phyloP scores from a whole-genome alignment of 2,888 invertebrate genomes.

The Cotesia congregata region DNA sequence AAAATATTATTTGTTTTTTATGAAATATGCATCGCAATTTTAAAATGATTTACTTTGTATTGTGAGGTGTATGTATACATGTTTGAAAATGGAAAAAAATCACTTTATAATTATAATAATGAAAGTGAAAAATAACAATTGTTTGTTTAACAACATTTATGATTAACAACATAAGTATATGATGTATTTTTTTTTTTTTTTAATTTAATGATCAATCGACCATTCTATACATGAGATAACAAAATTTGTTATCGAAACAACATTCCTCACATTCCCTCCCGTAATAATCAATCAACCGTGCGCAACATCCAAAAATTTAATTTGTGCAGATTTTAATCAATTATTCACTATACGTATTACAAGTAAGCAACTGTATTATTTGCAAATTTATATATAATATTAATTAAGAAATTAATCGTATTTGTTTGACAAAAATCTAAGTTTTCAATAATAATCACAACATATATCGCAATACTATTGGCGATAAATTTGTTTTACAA shows the following conservation, averaged over 20 bases:
- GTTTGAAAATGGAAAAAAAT: background rate
- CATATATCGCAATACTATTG: constrained; percentile 16
- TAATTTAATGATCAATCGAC: constrained; percentile 29
- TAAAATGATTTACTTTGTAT: background rate
- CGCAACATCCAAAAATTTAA: constrained; percentile 1
- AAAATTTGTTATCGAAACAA: constrained; percentile 18
- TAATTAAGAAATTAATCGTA: constrained; percentile 23
- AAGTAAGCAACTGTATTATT: constrained; percentile 20
- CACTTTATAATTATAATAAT: constrained; percentile 8
- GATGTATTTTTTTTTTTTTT: constrained; percentile 5
- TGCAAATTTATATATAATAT: constrained; percentile 22
- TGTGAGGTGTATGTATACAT: background rate
- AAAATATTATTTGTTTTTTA: constrained; percentile 1
- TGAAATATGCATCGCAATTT: background rate
- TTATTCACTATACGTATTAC: constrained; percentile 8
- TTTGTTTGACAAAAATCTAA: constrained; percentile 14
- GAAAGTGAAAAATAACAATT: constrained; percentile 15
- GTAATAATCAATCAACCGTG: constrained; percentile 12
- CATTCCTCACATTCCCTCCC: constrained; percentile 10
- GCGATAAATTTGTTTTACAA: constrained; percentile 16
- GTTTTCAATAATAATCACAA: background rate
- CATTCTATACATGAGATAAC: constrained; percentile 28
- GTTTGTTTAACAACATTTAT: constrained; percentile 1
- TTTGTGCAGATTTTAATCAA: constrained; percentile 33
- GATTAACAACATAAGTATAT: constrained; percentile 2